phyloP scores from a whole-genome alignment of 2,888 invertebrate species.

The Pandemis cinnamomeana region DNA sequence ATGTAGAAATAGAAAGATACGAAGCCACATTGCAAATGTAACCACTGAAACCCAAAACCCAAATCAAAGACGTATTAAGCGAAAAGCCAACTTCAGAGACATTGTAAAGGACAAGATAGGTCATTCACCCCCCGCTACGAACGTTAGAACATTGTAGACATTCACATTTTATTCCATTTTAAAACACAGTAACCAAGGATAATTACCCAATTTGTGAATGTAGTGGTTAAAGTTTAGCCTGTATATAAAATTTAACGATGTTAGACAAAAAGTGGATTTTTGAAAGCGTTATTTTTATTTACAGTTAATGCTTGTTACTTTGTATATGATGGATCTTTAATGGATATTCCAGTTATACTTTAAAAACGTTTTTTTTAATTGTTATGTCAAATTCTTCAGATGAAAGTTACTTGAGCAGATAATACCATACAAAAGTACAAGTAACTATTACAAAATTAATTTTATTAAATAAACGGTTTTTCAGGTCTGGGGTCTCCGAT shows the following conservation, averaged over 20 bases:
- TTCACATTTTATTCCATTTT: slow-evolving; percentile 11
- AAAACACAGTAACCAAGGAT: slow-evolving; percentile 8
- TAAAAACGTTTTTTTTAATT: background rate
- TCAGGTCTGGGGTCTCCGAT: too few species aligned
- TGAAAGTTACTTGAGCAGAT: too few species aligned
- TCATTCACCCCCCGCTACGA: slow-evolving; percentile 65
- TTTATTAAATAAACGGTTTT: too few species aligned
- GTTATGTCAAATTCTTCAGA: too few species aligned
- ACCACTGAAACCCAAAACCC: slow-evolving; percentile 47
- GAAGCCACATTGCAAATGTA: background rate
- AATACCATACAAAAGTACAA: too few species aligned
- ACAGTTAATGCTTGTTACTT: slow-evolving; percentile 1
- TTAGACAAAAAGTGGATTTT: slow-evolving; percentile 12
- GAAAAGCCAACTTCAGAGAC: slow-evolving; percentile 61
- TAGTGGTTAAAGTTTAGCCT: background rate
- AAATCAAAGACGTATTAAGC: slow-evolving; percentile 55
- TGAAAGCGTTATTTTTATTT: background rate
- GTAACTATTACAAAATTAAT: too few species aligned
- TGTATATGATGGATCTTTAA: background rate
- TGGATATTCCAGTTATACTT: background rate
- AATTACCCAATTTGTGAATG: slow-evolving; percentile 3
- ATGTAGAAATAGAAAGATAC: background rate
- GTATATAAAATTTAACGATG: background rate
- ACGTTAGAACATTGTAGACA: slow-evolving; percentile 58
- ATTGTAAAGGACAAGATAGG: slow-evolving; percentile 75